Conservation (phyloP, 2,113 vertebrate species). For the Ctenodactylus gundi region DNA sequence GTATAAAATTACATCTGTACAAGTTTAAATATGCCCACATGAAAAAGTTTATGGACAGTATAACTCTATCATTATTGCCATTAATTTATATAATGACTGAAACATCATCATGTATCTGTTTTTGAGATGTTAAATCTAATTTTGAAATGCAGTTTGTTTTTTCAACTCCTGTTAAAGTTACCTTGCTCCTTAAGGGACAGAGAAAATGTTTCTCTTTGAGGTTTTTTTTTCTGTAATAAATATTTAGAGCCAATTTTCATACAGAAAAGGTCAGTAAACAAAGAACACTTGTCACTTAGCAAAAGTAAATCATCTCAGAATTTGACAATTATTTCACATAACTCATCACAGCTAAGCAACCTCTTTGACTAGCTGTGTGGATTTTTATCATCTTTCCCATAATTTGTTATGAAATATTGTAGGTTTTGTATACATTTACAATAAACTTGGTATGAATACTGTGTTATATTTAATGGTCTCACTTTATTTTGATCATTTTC, state of each 20-base stretch:
- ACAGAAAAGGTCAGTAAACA: constrained; percentile 36
- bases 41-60: background rate
- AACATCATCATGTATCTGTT: background rate
- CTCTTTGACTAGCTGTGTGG: background rate
- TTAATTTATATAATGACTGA: background rate
- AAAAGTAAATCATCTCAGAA: constrained; percentile 34
- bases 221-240: constrained; percentile 1
- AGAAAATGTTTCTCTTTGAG: background rate
- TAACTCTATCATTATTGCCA: background rate
- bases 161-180: background rate
- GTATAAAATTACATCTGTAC: background rate
- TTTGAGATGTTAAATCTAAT: background rate
- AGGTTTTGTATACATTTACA: background rate
- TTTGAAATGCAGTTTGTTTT: background rate
- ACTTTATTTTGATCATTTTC: too few relatives aligned
- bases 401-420: constrained; percentile 9
- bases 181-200: background rate
- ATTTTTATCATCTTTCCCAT: background rate
- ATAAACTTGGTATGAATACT: background rate
- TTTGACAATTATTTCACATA: constrained; percentile 45
- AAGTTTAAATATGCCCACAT: background rate
- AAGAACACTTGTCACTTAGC: background rate
- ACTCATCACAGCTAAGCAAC: background rate
- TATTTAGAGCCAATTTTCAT: constrained; percentile 16
- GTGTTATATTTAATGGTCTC: background rate